phyloP scores from a whole-genome alignment of 2,888 invertebrate genomes.

The Pandemis cinnamomeana region DNA sequence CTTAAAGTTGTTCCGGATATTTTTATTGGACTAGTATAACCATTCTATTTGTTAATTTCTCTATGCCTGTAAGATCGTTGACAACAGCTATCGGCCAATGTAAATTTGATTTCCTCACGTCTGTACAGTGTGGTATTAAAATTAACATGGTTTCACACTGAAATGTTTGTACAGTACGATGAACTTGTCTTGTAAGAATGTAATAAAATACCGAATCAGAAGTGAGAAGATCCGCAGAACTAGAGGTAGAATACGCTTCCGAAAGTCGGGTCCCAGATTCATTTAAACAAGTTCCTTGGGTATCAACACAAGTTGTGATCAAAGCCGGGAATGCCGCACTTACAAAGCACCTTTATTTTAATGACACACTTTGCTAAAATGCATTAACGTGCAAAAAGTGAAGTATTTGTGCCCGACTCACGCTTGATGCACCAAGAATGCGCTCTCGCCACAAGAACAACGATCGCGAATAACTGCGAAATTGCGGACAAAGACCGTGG shows the following conservation, averaged over 20 bases:
- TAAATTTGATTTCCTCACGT: conserved; percentile 12
- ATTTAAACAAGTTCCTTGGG: too few relatives aligned
- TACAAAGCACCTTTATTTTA: not conserved
- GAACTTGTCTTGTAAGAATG: not conserved
- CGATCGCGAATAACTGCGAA: conserved; percentile 7
- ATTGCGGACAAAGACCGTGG: conserved; percentile 4
- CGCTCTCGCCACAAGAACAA: conserved; percentile 5
- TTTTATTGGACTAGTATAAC: too few relatives aligned
- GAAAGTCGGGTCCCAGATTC: too few relatives aligned
- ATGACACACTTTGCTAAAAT: conserved; percentile 8
- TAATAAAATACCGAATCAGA: not conserved
- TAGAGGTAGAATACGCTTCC: too few relatives aligned
- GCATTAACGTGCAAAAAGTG: not conserved
- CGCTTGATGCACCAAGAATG: conserved; percentile 13
- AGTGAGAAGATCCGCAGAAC: too few relatives aligned
- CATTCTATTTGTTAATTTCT: too few relatives aligned
- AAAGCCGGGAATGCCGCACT: not conserved
- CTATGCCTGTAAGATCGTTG: not conserved
- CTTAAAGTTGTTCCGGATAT: too few relatives aligned
- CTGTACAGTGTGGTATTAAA: conserved; percentile 10
- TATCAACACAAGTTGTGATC: not conserved
- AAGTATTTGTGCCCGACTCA: not conserved
- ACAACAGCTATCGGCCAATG: conserved; percentile 24
- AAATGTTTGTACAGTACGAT: conserved; percentile 8
- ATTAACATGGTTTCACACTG: conserved; percentile 17